These are phyloP conservation scores for Nomada ruficornis DNA, from an alignment of 2,888 invertebrate species.

Conservation along the genomic window DNA sequence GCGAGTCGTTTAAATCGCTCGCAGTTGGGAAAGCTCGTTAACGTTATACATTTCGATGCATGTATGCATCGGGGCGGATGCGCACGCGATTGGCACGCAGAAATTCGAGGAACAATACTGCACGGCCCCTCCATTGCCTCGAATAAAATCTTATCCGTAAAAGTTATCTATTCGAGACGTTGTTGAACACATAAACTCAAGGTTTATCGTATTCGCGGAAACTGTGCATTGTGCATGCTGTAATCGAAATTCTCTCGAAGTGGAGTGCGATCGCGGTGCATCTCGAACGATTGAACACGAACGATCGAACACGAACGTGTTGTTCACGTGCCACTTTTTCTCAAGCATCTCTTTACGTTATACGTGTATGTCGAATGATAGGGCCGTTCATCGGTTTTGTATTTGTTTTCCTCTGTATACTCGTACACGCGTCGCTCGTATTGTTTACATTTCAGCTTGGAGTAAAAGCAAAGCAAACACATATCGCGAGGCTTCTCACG, in stretches of 20 bases:
- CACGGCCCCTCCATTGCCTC: background rate
- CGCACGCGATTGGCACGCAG: background rate
- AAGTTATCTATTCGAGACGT: conserved; percentile 19
- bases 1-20: too few relatives aligned
- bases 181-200: conserved; percentile 32
- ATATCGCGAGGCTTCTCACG: background rate
- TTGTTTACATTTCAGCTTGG: conserved; percentile 36
- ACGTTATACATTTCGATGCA: too few relatives aligned
- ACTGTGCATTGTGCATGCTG: background rate
- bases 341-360: too few relatives aligned
- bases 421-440: conserved; percentile 18
- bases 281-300: background rate
- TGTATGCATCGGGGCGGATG: background rate
- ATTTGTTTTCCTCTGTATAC: conserved; percentile 40
- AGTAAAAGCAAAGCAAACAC: conserved; percentile 34
- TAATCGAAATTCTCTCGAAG: conserved; percentile 33
- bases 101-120: conserved; percentile 29
- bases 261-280: background rate
- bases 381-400: conserved; percentile 2
- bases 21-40: too few relatives aligned
- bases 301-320: too few relatives aligned
- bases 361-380: conserved; percentile 29
- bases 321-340: background rate
- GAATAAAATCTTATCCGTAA: conserved; percentile 32
- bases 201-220: conserved; percentile 51